phyloP scores from a whole-genome alignment of 2,888 invertebrate species.

The Autographa gamma region DNA sequence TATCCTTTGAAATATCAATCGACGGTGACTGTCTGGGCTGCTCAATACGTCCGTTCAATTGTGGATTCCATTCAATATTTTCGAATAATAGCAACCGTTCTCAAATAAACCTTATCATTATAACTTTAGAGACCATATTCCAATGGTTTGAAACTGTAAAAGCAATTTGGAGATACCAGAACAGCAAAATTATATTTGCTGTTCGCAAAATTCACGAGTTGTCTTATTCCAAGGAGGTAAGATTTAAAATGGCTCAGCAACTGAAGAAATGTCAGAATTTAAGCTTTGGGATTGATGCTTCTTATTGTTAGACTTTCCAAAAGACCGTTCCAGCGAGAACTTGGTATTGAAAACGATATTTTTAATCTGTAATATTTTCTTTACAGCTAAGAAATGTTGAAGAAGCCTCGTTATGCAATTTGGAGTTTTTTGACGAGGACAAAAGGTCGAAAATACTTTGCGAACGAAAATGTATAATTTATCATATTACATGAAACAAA shows the following conservation, averaged over 20 bases:
- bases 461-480: not conserved
- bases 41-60: conserved; percentile 51
- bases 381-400: conserved; percentile 15
- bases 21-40: conserved; percentile 30
- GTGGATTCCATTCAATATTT: conserved; percentile 46
- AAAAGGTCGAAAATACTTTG: conserved; percentile 1
- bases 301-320: conserved; percentile 56
- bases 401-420: conserved; percentile 8
- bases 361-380: conserved; percentile 51
- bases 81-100: conserved; percentile 6
- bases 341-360: conserved; percentile 60
- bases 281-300: conserved; percentile 24
- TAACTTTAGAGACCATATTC: conserved; percentile 41
- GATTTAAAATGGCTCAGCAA: conserved; percentile 21
- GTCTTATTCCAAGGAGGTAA: conserved; percentile 25
- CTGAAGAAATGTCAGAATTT: conserved; percentile 5
- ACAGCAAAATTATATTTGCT: conserved; percentile 23
- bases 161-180: conserved; percentile 51
- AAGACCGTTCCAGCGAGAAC: conserved; percentile 52
- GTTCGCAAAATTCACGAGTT: not conserved
- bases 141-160: conserved; percentile 25
- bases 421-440: conserved; percentile 12
- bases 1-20: conserved; percentile 48
- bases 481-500: not conserved
- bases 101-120: conserved; percentile 25